Evolutionary conservation across 1,140 invertebrate genomes (phyloP).

Genomic region (Pinna nobilis): DNA sequence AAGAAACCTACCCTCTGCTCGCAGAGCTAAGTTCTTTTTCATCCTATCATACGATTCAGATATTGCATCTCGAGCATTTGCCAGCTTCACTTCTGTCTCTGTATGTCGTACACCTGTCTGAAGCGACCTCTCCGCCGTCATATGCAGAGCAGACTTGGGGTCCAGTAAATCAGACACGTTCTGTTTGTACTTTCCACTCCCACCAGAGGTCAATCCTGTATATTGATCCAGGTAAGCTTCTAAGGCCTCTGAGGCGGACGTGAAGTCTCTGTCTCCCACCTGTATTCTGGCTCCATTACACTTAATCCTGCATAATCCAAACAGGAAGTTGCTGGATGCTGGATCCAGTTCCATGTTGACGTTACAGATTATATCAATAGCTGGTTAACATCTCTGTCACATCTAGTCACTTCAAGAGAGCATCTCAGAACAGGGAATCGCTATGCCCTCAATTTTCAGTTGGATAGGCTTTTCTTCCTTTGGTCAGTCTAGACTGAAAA

Average conservation of each 20-base stretch:
- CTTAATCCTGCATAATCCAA: constrained; percentile 34
- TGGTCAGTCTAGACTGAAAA: no score
- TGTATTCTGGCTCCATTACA: constrained; percentile 47
- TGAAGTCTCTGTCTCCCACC: constrained; percentile 48
- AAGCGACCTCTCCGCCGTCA: constrained; percentile 44
- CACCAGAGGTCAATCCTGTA: constrained; percentile 41
- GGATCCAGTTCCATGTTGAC: constrained; percentile 15
- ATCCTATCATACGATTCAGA: constrained; percentile 36
- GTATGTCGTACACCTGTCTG: constrained; percentile 35
- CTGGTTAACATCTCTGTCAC: background rate
- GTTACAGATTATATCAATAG: background rate
- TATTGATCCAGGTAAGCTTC: constrained; percentile 57
- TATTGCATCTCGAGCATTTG: constrained; percentile 17
- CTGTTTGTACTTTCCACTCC: constrained; percentile 21
- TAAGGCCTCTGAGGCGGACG: constrained; percentile 60
- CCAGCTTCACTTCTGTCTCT: constrained; percentile 41
- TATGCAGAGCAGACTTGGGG: constrained; percentile 29
- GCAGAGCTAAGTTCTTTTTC: constrained; percentile 32
- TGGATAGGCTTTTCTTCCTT: background rate
- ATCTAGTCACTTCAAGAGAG: background rate
- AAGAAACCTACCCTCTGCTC: constrained; percentile 44
- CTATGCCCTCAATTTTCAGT: background rate
- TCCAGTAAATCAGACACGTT: constrained; percentile 26
- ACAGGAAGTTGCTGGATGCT: background rate
- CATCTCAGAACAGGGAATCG: background rate